These are phyloP conservation scores for Trachelus stipa DNA, from an alignment of 2,888 invertebrate genomes.

Conservation along the genomic window DNA sequence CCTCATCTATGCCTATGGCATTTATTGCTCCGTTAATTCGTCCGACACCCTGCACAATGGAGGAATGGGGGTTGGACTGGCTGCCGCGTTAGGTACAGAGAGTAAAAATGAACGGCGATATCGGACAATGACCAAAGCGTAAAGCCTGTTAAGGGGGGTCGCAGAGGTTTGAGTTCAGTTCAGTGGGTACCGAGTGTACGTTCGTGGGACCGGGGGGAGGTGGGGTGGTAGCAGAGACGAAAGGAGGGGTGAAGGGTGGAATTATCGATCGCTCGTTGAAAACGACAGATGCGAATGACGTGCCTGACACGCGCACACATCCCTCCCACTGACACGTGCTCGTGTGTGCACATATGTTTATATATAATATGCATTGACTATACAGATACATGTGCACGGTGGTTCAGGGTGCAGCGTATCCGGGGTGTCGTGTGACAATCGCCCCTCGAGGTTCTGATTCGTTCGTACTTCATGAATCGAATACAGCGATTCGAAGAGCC, in stretches of 20 bases:
- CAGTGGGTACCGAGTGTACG: background rate
- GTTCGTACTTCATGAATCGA: background rate
- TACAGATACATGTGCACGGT: background rate
- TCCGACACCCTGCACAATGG: background rate
- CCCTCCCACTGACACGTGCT: background rate
- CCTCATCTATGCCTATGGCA: background rate
- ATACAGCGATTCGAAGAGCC: too few relatives aligned
- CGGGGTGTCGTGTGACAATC: background rate
- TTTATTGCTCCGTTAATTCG: background rate
- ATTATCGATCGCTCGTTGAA: background rate
- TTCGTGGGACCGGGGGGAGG: background rate
- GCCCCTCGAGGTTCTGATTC: background rate
- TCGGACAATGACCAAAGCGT: background rate
- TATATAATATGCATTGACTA: background rate
- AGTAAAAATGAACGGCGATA: background rate
- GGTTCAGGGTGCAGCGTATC: background rate
- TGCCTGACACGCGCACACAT: background rate
- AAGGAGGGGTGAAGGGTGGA: background rate
- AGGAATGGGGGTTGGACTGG: background rate
- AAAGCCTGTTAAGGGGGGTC: background rate
- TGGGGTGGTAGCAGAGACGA: background rate
- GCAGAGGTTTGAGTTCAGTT: background rate
- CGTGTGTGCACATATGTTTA: background rate
- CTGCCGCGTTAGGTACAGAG: background rate
- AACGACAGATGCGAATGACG: background rate